Conservation (phyloP, 1,140 invertebrate species). For the Drosophila tsacasi region DNA sequence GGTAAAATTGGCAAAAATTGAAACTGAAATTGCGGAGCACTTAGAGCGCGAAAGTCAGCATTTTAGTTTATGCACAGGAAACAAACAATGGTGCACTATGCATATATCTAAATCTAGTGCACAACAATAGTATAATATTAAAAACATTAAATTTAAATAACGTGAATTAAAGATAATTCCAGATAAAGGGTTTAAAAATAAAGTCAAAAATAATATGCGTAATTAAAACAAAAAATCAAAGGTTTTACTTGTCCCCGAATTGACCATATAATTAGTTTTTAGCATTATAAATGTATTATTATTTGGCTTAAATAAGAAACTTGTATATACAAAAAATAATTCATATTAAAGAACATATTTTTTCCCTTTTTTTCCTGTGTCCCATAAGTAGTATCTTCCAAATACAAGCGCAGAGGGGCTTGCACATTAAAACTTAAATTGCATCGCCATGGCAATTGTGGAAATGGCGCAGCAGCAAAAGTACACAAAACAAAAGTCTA, state of each 20-base stretch:
- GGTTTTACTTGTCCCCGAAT: not conserved
- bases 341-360: no score
- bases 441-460: constrained; percentile 66
- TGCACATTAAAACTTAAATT: constrained; percentile 53
- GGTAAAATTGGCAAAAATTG: constrained; percentile 78
- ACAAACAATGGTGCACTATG: not conserved
- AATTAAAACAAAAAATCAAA: not conserved
- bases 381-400: constrained; percentile 48
- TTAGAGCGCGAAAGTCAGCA: constrained; percentile 73
- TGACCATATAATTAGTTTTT: not conserved
- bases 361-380: not conserved
- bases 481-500: constrained; percentile 25
- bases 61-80: constrained; percentile 9
- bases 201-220: not conserved
- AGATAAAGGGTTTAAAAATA: not conserved
- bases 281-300: not conserved
- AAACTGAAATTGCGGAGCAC: constrained; percentile 76
- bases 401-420: constrained; percentile 50
- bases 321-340: not conserved
- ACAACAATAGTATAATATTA: not conserved
- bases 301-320: not conserved
- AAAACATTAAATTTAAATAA: not conserved
- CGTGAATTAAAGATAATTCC: not conserved
- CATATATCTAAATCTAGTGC: not conserved
- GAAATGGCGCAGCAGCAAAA: constrained; percentile 53